Base-by-base conservation (phyloP, 2,113 vertebrate genomes). In the Entomyzon cyanotis region DNA sequence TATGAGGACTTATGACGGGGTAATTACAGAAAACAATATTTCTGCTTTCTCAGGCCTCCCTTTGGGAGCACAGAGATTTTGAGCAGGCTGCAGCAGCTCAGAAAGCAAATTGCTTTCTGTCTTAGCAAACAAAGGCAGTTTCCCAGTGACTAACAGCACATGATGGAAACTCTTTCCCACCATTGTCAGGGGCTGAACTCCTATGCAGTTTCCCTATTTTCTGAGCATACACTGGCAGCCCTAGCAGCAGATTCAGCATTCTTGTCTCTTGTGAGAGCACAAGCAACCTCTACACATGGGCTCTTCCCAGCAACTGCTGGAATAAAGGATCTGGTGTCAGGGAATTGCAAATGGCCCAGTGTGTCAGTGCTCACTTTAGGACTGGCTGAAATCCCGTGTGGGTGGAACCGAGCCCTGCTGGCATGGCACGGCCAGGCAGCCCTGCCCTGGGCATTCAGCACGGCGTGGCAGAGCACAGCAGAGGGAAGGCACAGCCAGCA, bases 391-490 rank as follows among this genome's bases (percentile, higher is more conserved):
- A 37, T 6, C 64, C 85, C 75, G 23, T 9, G 19, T 12, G 78
- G 21, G 7, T 39, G 55, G 59, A 11, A 37, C 19, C 0, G 3
- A 76, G 55, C 52, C 33, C 25, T 4, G 10, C 4, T 9, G 56
- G 65, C 4, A 3, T 5, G 1, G 30, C 60, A 23, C 4, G 5
- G 52, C 25, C 7, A 3, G 59, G 22, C 77, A 56, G 33, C 11
- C 13, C 28, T 19, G 42, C 55, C 25, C 79, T 4, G 55, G 20
- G 75, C 0, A 0, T 47, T 28, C 37, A 17, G 63, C 39, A 20
- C 0, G 3, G 9, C 0, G 1, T 23, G n/a, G 37, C 12, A 49
- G 30, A 18, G n/a, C 31, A 33, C 27, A 75, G 46, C 71, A 31
- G 41, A 46, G 55, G 2, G 0, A 37, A 12, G 31, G 74, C 49